Base-by-base conservation (phyloP, 1,140 invertebrate genomes). In the Meloidogyne hapla region DNA sequence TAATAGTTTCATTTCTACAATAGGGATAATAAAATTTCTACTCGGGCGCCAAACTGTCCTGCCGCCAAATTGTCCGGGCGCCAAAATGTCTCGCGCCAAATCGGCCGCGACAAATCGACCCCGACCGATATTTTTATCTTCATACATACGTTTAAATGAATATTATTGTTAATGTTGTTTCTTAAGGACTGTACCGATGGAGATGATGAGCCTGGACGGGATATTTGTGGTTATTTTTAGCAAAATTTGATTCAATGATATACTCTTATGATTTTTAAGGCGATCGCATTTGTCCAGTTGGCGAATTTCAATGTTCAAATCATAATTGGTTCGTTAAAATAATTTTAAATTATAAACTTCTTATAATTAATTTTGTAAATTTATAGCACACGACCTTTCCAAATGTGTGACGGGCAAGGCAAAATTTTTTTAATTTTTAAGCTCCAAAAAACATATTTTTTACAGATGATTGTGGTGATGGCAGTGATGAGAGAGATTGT, bases 301-400 rank as follows among this genome's bases (percentile, higher is more conserved):
- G 94, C 28, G 92, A 93, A 18, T 97, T 96, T 91, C 94, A 96
- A 84, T 98, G 95, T 87, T 91, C 91, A 0, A 42, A 42, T 67
- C 65, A 38, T n/a, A 38, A 33, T 42, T 33, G 65, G 28, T 67
- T 21, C 8, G 13, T 15, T 65, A 40, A 26, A 18, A 33, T 5
- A 13, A 67, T 42, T 25, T 28, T 33, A 28, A 15, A 28, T 18
- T 66, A 18, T 4, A n/a, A 48, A 33, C 9, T n/a, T n/a, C n/a
- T 87, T 91, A 92, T 1, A 95, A 96, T 84, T 98, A 56, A 56
- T 21, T 15, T 8, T 0, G 18, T 56, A 0, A n/a, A n/a, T 21
- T 56, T 56, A 18, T n/a, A 56, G 95, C 84, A 94, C 94, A 0
- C 92, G 93, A 0, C 93, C 93, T 1, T 93, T 94, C 0, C 93